These are phyloP conservation scores for Panurus biarmicus DNA, from an alignment of 2,113 vertebrate genomes.

Conservation along the genomic window DNA sequence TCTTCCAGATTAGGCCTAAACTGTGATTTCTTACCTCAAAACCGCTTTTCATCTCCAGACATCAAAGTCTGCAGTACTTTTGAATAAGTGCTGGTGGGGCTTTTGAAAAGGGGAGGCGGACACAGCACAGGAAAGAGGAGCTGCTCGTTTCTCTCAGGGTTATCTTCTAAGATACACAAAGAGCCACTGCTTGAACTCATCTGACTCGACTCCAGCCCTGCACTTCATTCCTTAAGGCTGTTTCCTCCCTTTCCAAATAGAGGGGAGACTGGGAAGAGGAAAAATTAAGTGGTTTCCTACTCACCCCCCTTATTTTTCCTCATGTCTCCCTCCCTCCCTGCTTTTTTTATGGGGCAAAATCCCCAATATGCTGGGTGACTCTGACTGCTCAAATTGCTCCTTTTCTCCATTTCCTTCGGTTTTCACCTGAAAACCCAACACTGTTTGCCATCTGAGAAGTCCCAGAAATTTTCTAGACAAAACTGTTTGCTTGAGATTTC, in stretches of 20 bases:
- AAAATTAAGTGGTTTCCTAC: background rate
- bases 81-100: background rate
- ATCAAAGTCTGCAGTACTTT: slow-evolving; percentile 20
- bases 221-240: background rate
- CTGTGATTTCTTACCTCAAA: slow-evolving; percentile 40
- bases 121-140: background rate
- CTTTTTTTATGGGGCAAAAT: background rate
- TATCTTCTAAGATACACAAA: slow-evolving; percentile 3
- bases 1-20: slow-evolving; percentile 26
- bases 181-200: slow-evolving; percentile 19
- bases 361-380: background rate
- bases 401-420: background rate
- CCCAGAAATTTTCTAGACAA: slow-evolving; percentile 13
- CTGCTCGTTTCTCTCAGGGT: slow-evolving; percentile 1
- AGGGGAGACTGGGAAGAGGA: background rate
- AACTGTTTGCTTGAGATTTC: slow-evolving; percentile 27
- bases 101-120: slow-evolving; percentile 12
- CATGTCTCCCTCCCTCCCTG: accelerated
- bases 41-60: slow-evolving; percentile 51
- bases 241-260: background rate
- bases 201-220: background rate
- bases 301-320: background rate
- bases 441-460: background rate
- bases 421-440: background rate
- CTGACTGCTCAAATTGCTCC: background rate